These are phyloP conservation scores for Scalopus aquaticus DNA, from an alignment of 2,113 vertebrate genomes.

Conservation along the genomic window DNA sequence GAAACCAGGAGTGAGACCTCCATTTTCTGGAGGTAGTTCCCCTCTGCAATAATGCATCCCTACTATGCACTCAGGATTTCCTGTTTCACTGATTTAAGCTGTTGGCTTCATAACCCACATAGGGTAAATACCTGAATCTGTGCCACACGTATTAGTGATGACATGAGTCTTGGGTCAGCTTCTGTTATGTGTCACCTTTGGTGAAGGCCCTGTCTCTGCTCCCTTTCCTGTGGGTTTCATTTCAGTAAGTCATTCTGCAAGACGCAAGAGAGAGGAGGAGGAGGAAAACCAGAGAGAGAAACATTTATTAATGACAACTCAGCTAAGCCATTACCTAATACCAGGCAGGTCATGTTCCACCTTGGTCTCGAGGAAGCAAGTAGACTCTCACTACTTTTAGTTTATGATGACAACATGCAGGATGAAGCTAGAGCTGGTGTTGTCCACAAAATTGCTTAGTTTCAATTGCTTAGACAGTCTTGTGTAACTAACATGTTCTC, in stretches of 20 bases:
- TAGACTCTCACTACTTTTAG: not conserved
- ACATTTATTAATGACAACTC: not conserved
- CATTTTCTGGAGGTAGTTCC: too few relatives aligned
- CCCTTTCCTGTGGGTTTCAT: slow-evolving; percentile 38
- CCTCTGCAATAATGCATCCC: not conserved
- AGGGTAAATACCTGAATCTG: not conserved
- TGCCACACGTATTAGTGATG: not conserved
- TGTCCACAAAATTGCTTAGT: not conserved
- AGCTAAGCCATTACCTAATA: not conserved
- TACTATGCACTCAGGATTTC: not conserved
- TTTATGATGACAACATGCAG: not conserved
- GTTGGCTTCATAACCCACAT: not conserved
- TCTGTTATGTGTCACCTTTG: not conserved
- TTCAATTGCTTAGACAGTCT: not conserved
- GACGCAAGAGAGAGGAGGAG: not conserved
- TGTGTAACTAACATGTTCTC: not conserved
- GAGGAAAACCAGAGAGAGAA: not conserved
- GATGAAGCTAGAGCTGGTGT: not conserved
- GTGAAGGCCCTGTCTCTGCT: not conserved
- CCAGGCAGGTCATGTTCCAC: not conserved
- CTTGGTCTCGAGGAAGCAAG: not conserved
- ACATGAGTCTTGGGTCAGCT: not conserved
- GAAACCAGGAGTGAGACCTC: not conserved
- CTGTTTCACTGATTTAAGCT: not conserved
- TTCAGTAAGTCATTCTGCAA: not conserved